phyloP scores from a whole-genome alignment of 2,113 vertebrate species.

The Nothobranchius kuhntae region DNA sequence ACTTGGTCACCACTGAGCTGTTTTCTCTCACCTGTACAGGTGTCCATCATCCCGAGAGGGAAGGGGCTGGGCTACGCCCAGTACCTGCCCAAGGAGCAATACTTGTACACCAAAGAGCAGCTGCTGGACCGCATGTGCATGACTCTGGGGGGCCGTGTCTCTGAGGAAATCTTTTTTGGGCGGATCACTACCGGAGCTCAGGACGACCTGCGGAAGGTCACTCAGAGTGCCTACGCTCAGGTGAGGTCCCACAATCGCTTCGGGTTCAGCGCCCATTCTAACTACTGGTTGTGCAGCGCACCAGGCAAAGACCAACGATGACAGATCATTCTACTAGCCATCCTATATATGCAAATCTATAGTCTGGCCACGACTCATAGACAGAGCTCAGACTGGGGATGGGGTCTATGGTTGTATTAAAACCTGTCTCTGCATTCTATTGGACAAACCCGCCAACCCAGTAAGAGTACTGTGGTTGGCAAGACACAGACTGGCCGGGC shows the following conservation, averaged over 20 bases:
- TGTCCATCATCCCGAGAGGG: slow-evolving; percentile 96
- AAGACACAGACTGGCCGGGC: too few species aligned
- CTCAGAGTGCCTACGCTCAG: slow-evolving; percentile 96
- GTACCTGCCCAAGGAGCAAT: slow-evolving; percentile 95
- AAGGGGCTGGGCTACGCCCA: slow-evolving; percentile 97
- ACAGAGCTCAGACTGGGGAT: too few species aligned
- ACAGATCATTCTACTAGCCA: too few species aligned
- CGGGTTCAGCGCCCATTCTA: not conserved
- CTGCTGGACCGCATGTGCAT: slow-evolving; percentile 99
- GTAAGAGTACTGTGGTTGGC: too few species aligned
- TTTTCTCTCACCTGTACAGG: slow-evolving; percentile 73
- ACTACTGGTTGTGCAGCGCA: too few species aligned
- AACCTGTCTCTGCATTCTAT: too few species aligned
- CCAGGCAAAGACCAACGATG: too few species aligned
- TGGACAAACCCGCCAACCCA: too few species aligned
- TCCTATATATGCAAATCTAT: too few species aligned
- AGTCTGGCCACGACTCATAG: too few species aligned
- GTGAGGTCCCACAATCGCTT: slow-evolving; percentile 62
- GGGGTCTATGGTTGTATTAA: too few species aligned
- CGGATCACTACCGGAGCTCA: slow-evolving; percentile 95
- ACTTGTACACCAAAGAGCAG: slow-evolving; percentile 94
- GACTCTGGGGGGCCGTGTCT: slow-evolving; percentile 92
- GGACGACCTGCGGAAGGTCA: slow-evolving; percentile 94
- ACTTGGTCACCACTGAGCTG: not conserved
- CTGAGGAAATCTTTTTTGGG: slow-evolving; percentile 95